Conservation (phyloP, 2,888 invertebrate genomes). For the Norana najaformis region DNA sequence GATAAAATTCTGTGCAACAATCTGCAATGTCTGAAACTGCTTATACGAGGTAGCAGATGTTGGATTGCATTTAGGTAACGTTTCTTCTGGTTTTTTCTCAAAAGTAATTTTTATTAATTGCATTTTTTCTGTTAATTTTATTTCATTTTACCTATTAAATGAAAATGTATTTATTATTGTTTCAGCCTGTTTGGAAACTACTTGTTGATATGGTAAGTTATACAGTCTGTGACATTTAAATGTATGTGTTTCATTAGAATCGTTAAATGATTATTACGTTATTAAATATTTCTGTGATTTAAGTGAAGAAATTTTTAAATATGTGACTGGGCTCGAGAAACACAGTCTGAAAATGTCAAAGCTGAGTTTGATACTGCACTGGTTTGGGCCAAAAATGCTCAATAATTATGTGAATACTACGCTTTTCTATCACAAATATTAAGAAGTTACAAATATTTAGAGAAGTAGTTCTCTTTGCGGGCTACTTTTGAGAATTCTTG, state of each 20-base stretch:
- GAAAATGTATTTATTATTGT: slow-evolving; percentile 31
- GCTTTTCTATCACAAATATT: too few species aligned
- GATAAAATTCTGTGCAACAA: too few species aligned
- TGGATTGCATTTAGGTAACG: not conserved
- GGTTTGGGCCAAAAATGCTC: too few species aligned
- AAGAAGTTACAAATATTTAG: too few species aligned
- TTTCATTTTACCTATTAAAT: not conserved
- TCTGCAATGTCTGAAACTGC: not conserved
- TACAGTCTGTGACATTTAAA: not conserved
- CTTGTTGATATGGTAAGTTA: slow-evolving; percentile 72
- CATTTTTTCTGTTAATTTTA: too few species aligned
- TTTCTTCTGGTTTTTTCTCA: not conserved
- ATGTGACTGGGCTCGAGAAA: too few species aligned
- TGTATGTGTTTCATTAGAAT: not conserved
- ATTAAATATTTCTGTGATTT: not conserved
- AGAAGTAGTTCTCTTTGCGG: too few species aligned
- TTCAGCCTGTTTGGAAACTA: slow-evolving; percentile 79
- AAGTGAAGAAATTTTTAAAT: not conserved
- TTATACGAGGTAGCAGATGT: not conserved
- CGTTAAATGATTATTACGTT: not conserved
- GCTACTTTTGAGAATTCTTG: too few species aligned
- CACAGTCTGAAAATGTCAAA: too few species aligned
- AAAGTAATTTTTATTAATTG: too few species aligned
- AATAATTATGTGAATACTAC: too few species aligned
- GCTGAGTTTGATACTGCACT: too few species aligned